Evolutionary conservation across 2,888 invertebrate genomes (phyloP).

Genomic region (Steinernema carpocapsae): DNA sequence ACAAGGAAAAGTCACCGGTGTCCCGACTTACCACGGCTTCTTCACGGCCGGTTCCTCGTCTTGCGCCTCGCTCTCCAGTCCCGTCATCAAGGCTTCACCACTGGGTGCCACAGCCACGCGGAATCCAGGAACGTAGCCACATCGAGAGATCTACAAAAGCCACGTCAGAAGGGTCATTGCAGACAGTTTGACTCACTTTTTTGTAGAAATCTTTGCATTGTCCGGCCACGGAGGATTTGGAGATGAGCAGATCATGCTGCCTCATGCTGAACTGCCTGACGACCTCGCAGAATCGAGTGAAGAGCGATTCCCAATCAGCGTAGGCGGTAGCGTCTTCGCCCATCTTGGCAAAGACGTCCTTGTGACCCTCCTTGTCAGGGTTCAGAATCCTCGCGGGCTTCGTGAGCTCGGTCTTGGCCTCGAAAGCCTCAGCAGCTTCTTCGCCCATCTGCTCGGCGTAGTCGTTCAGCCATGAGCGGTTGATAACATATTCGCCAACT

Average conservation of each 20-base stretch:
- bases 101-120: background rate
- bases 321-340: background rate
- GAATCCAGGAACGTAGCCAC: constrained; percentile 27
- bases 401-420: background rate
- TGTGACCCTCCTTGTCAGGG: background rate
- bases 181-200: background rate
- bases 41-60: background rate
- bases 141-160: background rate
- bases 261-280: background rate
- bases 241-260: background rate
- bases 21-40: too few relatives aligned
- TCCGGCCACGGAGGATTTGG: background rate
- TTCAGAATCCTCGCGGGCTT: constrained; percentile 9
- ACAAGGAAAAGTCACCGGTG: too few relatives aligned
- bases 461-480: constrained; percentile 16
- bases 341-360: background rate
- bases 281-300: background rate
- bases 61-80: background rate
- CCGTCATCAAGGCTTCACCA: background rate
- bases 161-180: background rate
- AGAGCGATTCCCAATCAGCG: background rate
- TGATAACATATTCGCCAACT: constrained; percentile 21
- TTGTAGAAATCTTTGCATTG: constrained; percentile 27
- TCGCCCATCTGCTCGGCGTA: constrained; percentile 16
- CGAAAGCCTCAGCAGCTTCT: background rate